Evolutionary conservation across 2,113 vertebrate genomes (phyloP), one percentile per base, ranked within the genome.

Genomic region (Toxotes chatareus): DNA sequence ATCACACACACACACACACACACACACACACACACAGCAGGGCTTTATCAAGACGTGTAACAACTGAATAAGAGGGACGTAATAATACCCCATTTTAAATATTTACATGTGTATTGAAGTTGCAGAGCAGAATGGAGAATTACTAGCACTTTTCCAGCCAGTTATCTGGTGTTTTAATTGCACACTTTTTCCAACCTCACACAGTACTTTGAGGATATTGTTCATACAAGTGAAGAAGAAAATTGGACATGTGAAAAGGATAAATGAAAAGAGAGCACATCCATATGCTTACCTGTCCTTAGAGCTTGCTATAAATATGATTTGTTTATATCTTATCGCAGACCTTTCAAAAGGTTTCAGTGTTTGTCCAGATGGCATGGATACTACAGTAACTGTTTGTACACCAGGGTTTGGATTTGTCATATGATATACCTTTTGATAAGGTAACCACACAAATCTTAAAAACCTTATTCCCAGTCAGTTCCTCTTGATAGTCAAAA

Each of bases 381-480:
- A 69, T 66, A 16, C 47, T 46, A 38, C 12, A n/a, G 32, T 34
- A 57, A 2, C 4, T 11, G 23, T 65, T 38, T 7, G 32, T 42
- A 57, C 34, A 61, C 17, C 9, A 27, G 27, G 32, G 47, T 61
- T 63, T 38, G 21, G 46, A 67, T 55, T 60, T 76, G 46, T 64
- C 49, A 34, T 12, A 55, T 31, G 59, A 57, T 56, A 40, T 34
- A 14, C 27, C 10, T 80, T 70, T 77, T 74, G 32, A 79, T 69
- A 67, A 82, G 46, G 17, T 36, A 44, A 36, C 36, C 34, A 74
- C n/a, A 42, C 44, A 63, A 77, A 77, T 57, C 10, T 70, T 73
- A 61, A 81, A 81, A 68, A 76, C 31, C 47, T 32, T 76, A 81
- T 84, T 79, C 74, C 53, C 61, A 51, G 40, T 75, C 69, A 68